A percentile compares a stretch with the other conserved stretches of the same genome.
Conservation (phyloP, 2,113 vertebrate species). For the Callipepla californica region DNA sequence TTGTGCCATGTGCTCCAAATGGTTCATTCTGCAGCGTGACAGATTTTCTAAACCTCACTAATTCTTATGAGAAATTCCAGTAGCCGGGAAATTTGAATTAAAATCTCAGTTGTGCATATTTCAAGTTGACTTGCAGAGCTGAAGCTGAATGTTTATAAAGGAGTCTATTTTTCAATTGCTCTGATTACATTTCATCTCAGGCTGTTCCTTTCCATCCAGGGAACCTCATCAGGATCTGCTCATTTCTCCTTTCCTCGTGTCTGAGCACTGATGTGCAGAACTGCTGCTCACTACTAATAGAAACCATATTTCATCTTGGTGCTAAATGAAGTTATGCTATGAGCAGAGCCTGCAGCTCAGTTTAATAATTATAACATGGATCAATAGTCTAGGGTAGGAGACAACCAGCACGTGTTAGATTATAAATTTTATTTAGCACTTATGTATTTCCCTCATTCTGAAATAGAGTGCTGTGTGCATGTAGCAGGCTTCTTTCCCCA, state of each 20-base stretch:
- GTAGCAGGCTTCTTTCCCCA: not conserved
- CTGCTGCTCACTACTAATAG: not conserved
- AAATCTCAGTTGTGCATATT: not conserved
- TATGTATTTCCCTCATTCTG: not conserved
- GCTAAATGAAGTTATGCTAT: not conserved
- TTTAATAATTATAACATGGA: conserved; percentile 19
- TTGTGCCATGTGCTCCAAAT: not conserved
- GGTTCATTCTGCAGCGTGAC: not conserved
- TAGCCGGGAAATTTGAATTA: not conserved
- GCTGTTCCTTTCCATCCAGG: not conserved
- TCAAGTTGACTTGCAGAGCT: accelerated
- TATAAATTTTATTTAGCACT: not conserved
- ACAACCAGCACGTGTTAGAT: not conserved
- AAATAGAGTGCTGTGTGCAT: not conserved
- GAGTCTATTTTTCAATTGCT: not conserved
- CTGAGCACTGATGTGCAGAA: not conserved
- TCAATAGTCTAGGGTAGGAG: not conserved
- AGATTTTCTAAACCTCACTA: not conserved
- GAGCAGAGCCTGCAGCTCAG: not conserved
- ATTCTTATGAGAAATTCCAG: not conserved
- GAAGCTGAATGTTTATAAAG: not conserved
- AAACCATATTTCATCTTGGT: not conserved
- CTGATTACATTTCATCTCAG: not conserved
- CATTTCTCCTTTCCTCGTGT: not conserved
- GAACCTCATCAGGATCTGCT: not conserved